Evolutionary conservation across 2,888 invertebrate species (phyloP).

Genomic region (Nemurella pictetii): DNA sequence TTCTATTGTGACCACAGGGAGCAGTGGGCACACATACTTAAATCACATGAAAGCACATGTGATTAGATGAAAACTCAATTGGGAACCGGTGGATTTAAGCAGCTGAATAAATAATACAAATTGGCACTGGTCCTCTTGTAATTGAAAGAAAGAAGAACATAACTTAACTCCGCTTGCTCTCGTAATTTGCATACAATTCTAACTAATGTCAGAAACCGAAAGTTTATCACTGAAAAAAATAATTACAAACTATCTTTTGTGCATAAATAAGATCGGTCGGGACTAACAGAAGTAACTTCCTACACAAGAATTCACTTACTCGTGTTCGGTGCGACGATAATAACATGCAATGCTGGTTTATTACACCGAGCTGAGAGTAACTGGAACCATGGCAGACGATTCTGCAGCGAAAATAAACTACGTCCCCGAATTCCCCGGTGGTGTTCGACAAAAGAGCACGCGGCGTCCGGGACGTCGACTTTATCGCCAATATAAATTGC

Average conservation of each 20-base stretch:
- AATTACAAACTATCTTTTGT: neutral
- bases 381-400: neutral
- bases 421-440: neutral
- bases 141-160: slow-evolving; percentile 16
- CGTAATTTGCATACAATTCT: slow-evolving; percentile 16
- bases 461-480: neutral
- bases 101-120: slow-evolving; percentile 7
- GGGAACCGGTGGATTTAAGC: neutral
- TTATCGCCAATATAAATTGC: neutral
- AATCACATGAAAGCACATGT: neutral
- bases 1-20: too few relatives aligned
- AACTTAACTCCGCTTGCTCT: neutral
- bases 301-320: slow-evolving; percentile 14
- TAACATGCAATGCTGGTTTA: neutral
- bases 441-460: neutral
- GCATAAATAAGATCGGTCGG: slow-evolving; percentile 11
- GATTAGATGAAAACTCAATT: neutral
- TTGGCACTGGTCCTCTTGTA: slow-evolving; percentile 12
- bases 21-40: too few relatives aligned
- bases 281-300: slow-evolving; percentile 2
- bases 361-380: neutral
- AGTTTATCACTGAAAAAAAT: slow-evolving; percentile 12
- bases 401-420: neutral
- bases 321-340: neutral
- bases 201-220: slow-evolving; percentile 6